Evolutionary conservation across 2,888 invertebrate genomes (phyloP).

Genomic region (Drosophila bunnanda): DNA sequence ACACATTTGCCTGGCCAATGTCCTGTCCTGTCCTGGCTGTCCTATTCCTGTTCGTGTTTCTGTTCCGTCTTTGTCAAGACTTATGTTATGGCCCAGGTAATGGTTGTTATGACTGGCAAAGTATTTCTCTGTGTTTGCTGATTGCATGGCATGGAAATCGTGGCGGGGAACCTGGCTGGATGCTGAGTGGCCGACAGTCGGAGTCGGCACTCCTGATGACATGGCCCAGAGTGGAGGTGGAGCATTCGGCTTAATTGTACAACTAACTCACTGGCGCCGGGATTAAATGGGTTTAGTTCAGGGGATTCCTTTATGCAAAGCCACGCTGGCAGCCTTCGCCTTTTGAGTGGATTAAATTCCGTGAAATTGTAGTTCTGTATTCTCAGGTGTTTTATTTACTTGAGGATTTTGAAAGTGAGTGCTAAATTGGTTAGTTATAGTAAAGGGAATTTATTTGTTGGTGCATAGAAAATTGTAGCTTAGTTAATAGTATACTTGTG

Average conservation of each 20-base stretch:
- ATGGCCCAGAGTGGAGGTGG: conserved; percentile 10
- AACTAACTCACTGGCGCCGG: conserved; percentile 25
- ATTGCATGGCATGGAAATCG: conserved; percentile 16
- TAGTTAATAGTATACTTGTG: not conserved
- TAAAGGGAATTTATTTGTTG: not conserved
- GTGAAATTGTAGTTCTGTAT: conserved; percentile 6
- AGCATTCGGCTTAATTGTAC: conserved; percentile 23
- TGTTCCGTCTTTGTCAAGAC: conserved; percentile 27
- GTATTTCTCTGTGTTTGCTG: conserved; percentile 39
- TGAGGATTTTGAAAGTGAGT: conserved; percentile 4
- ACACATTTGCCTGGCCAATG: conserved; percentile 30
- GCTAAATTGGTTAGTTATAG: conserved; percentile 7
- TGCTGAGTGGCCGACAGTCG: conserved; percentile 29
- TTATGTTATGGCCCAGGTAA: conserved; percentile 48
- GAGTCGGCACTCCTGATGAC: conserved; percentile 16
- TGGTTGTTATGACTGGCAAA: conserved; percentile 49
- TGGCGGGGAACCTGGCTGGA: not conserved
- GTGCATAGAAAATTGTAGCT: not conserved
- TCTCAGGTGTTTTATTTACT: conserved; percentile 16
- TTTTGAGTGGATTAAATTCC: conserved; percentile 16
- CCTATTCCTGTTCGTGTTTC: conserved; percentile 2
- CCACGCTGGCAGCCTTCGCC: conserved; percentile 1
- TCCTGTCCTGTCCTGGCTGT: not conserved
- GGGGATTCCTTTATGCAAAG: conserved; percentile 17
- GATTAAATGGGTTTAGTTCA: conserved; percentile 30